Conservation (phyloP, 2,888 invertebrate species). For the Hymenopus coronatus region DNA sequence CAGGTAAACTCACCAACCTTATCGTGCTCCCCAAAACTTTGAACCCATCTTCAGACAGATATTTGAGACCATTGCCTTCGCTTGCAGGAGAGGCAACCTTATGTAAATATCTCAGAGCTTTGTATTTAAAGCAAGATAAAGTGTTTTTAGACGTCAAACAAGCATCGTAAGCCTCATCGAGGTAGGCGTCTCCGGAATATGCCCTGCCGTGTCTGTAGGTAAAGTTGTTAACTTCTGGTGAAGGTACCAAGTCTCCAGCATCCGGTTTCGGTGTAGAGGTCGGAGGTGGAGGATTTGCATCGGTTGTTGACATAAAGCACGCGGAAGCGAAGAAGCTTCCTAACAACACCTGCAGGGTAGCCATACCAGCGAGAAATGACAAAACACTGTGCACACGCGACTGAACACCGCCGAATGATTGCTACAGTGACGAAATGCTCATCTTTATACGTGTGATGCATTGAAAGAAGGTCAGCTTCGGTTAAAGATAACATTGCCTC, state of each 20-base stretch:
- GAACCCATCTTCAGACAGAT: not conserved
- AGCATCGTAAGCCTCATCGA: constrained; percentile 23
- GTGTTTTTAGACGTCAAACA: constrained; percentile 26
- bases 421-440: not conserved
- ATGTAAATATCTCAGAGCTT: constrained; percentile 43
- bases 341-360: not conserved
- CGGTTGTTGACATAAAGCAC: not conserved
- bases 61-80: not conserved
- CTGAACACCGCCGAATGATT: not conserved
- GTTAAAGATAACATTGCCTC: not conserved
- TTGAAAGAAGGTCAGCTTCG: not conserved
- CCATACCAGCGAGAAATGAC: not conserved
- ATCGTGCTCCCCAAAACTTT: constrained; percentile 39
- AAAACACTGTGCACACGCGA: not conserved
- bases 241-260: not conserved
- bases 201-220: not conserved
- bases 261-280: not conserved
- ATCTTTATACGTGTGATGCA: not conserved
- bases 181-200: constrained; percentile 26
- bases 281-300: not conserved
- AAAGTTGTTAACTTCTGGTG: not conserved
- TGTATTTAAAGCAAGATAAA: constrained; percentile 44
- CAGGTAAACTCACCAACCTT: constrained; percentile 42
- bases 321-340: not conserved
- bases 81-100: constrained; percentile 41